These are phyloP conservation scores for Amphipoea lucens DNA, from an alignment of 2,888 invertebrate genomes.

Conservation along the genomic window DNA sequence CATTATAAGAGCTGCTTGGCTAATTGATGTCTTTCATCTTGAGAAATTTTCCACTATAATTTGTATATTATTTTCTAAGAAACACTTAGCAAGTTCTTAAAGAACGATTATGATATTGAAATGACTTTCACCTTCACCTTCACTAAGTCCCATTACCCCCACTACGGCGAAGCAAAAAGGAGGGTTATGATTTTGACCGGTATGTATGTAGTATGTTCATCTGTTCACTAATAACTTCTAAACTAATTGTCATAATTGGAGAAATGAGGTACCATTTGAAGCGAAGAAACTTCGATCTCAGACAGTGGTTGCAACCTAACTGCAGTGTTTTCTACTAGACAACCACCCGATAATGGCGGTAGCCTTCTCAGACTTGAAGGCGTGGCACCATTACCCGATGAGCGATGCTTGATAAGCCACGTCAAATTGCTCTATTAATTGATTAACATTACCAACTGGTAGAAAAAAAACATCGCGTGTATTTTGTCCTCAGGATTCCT, in stretches of 20 bases:
- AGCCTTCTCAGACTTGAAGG: slow-evolving; percentile 67
- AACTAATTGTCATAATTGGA: too few species aligned
- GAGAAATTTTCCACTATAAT: neutral
- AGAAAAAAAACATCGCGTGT: slow-evolving; percentile 46
- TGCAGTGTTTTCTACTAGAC: slow-evolving; percentile 19
- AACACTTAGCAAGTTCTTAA: neutral
- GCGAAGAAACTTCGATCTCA: slow-evolving; percentile 11
- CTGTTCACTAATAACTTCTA: too few species aligned
- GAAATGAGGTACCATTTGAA: too few species aligned
- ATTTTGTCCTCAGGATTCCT: slow-evolving; percentile 43
- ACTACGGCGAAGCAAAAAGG: too few species aligned
- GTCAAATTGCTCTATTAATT: slow-evolving; percentile 72
- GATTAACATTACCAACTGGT: slow-evolving; percentile 57
- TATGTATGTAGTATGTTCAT: too few species aligned
- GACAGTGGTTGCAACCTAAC: slow-evolving; percentile 18
- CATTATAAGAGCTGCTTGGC: slow-evolving; percentile 6
- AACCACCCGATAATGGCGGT: slow-evolving; percentile 36
- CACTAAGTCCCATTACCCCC: too few species aligned
- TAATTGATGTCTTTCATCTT: neutral
- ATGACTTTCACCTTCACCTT: neutral
- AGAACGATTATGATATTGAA: neutral
- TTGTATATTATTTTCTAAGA: neutral
- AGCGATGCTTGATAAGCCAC: slow-evolving; percentile 71
- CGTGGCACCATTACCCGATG: slow-evolving; percentile 76
- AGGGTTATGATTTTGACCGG: too few species aligned